These are phyloP conservation scores for Bedellia somnulentella DNA, from an alignment of 2,888 invertebrate species.

Conservation along the genomic window DNA sequence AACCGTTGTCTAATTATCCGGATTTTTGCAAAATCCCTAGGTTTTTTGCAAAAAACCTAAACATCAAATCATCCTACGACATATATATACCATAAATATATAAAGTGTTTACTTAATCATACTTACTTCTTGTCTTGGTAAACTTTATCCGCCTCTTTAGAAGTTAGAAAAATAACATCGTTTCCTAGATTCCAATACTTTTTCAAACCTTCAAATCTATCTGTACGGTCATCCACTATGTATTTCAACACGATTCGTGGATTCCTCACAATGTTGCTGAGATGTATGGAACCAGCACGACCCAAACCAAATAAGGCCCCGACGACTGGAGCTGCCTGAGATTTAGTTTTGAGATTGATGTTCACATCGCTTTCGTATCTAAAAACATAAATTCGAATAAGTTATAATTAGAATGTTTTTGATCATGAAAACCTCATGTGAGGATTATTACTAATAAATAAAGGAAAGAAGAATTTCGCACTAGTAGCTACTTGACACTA, in stretches of 20 bases:
- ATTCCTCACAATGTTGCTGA: slow-evolving; percentile 44
- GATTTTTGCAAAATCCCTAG: too few relatives aligned
- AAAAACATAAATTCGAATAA: slow-evolving; percentile 1
- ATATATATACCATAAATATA: too few relatives aligned
- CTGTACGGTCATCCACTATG: slow-evolving; percentile 54
- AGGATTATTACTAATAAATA: too few relatives aligned
- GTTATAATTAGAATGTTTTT: too few relatives aligned
- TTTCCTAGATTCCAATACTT: slow-evolving; percentile 49
- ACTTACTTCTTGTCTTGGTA: slow-evolving; percentile 57
- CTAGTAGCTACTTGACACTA: too few relatives aligned
- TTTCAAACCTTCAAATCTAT: slow-evolving; percentile 38
- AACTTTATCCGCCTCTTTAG: slow-evolving; percentile 43
- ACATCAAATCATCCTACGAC: too few relatives aligned
- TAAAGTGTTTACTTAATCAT: background rate
- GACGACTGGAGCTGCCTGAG: slow-evolving; percentile 23
- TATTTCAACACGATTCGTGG: slow-evolving; percentile 53
- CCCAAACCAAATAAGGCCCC: slow-evolving; percentile 63
- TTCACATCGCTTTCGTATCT: slow-evolving; percentile 42
- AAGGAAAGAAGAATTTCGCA: too few relatives aligned
- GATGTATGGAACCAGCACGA: slow-evolving; percentile 64
- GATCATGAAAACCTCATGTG: too few relatives aligned
- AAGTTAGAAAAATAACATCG: slow-evolving; percentile 43
- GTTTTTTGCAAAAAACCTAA: too few relatives aligned
- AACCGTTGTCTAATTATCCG: too few relatives aligned
- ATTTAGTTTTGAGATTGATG: slow-evolving; percentile 18